Evolutionary conservation across 2,888 invertebrate genomes (phyloP).

Genomic region (Patella caerulea): DNA sequence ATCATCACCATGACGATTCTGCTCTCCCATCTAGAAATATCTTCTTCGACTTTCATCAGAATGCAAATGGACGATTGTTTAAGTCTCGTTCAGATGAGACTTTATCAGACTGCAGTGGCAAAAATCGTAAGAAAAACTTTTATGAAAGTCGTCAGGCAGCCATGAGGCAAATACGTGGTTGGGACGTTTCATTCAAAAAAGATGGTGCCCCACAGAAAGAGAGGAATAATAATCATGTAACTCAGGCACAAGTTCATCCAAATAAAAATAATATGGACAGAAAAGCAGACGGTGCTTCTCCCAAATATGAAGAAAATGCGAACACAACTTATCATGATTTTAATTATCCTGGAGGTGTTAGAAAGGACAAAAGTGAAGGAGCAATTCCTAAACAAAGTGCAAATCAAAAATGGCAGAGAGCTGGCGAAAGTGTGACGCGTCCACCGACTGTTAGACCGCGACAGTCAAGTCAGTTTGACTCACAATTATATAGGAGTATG

Average conservation of each 20-base stretch:
- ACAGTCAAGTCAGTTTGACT: conserved; percentile 19
- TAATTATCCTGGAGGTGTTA: conserved; percentile 17
- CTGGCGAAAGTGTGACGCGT: not conserved
- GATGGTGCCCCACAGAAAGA: conserved; percentile 31
- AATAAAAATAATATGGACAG: conserved; percentile 20
- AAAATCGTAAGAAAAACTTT: conserved; percentile 72
- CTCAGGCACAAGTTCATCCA: conserved; percentile 28
- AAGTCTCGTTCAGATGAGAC: conserved; percentile 69
- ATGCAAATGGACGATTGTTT: conserved; percentile 60
- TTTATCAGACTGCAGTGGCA: conserved; percentile 80
- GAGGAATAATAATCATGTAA: conserved; percentile 17
- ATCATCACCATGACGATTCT: conserved; percentile 64
- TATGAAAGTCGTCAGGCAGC: conserved; percentile 62
- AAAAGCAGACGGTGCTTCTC: conserved; percentile 32
- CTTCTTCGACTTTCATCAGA: conserved; percentile 56
- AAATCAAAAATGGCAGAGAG: conserved; percentile 8
- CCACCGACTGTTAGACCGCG: not conserved
- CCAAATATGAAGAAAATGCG: conserved; percentile 24
- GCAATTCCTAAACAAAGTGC: conserved; percentile 42
- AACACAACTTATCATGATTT: not conserved
- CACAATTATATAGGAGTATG: conserved; percentile 14
- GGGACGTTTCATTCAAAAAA: conserved; percentile 57
- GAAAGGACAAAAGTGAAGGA: conserved; percentile 27
- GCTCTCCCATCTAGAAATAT: conserved; percentile 58
- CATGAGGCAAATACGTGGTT: conserved; percentile 63